These are phyloP conservation scores for Bombycilla garrulus DNA, from an alignment of 2,113 vertebrate genomes.

Conservation along the genomic window DNA sequence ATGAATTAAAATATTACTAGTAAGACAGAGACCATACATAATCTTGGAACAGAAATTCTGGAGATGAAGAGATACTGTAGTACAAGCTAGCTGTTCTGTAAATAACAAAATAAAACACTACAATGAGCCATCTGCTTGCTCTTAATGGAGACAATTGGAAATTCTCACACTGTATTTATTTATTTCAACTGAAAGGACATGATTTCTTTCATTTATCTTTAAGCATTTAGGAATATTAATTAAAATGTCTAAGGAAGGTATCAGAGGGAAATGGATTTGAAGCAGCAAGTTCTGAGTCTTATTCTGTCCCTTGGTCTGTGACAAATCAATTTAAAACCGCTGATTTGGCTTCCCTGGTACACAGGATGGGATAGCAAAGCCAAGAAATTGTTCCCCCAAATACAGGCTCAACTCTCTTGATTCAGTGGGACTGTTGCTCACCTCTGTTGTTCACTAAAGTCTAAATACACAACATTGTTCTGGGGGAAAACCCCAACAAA, in stretches of 20 bases:
- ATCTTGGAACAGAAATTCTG: not conserved
- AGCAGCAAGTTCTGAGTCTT: not conserved
- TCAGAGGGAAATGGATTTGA: not conserved
- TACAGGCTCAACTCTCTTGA: not conserved
- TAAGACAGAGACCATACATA: slow-evolving; percentile 6
- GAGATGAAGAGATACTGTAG: slow-evolving; percentile 12
- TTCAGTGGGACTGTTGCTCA: not conserved
- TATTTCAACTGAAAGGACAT: not conserved
- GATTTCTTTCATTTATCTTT: not conserved
- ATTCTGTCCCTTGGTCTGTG: not conserved
- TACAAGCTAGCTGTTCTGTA: not conserved
- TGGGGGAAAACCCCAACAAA: not conserved
- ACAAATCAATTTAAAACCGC: not conserved
- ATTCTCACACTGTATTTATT: not conserved
- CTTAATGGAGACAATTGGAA: not conserved
- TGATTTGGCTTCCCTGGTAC: not conserved
- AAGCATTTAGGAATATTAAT: not conserved
- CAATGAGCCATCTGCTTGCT: not conserved
- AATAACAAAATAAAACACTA: slow-evolving; percentile 1
- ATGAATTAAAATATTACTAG: slow-evolving; percentile 51
- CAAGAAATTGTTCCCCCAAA: not conserved
- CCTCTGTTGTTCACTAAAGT: not conserved
- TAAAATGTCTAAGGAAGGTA: not conserved
- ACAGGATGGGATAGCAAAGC: not conserved
- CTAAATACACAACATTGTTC: not conserved